Evolutionary conservation across 2,113 vertebrate species (phyloP), one percentile per base, ranked within the genome.

Genomic region (Lagopus leucura): DNA sequence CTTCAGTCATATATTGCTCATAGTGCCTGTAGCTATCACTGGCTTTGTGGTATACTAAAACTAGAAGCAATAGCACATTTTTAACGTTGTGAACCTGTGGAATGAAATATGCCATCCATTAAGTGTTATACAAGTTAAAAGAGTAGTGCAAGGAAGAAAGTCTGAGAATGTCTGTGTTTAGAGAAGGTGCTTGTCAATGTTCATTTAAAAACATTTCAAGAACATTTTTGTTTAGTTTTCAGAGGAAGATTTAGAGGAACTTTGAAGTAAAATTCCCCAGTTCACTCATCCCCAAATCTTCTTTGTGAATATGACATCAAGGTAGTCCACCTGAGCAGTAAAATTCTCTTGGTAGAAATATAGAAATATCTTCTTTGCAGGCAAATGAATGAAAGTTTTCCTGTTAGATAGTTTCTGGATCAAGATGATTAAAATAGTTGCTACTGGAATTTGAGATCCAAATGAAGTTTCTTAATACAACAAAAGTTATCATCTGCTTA

Each of bases 51-150:
- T 90, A 30, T 54, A 93, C 90, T 92, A 94, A 95, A 92, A 93
- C 91, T 88, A 72, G 73, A 86, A 95, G 66, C 69, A 95, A 88
- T 60, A 93, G 90, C 85, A 82, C 83, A 94, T 94, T 94, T 95
- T 96, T 91, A 97, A 74, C 82, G 58, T 81, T 94, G 82, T 94
- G 93, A 94, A 69, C 91, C 84, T 88, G 61, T 72, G 66, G 86
- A 92, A 95, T 93, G 90, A 95, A 97, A 84, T 84, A 95, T 94
- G 69, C 88, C 93, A 90, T 83, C 91, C 58, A 86, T 94, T 96
- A 91, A 88, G 85, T 86, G 82, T 88, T 82, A 65, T 84, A 78
- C 43, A 90, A 92, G 83, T 94, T 86, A 90, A 91, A 89, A 90
- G 65, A 81, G 65, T 45, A 21, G 38, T 65, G 27, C 70, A 54